Base-by-base conservation (phyloP, 2,797 vertebrate species). In the Epinephelus awoara region DNA sequence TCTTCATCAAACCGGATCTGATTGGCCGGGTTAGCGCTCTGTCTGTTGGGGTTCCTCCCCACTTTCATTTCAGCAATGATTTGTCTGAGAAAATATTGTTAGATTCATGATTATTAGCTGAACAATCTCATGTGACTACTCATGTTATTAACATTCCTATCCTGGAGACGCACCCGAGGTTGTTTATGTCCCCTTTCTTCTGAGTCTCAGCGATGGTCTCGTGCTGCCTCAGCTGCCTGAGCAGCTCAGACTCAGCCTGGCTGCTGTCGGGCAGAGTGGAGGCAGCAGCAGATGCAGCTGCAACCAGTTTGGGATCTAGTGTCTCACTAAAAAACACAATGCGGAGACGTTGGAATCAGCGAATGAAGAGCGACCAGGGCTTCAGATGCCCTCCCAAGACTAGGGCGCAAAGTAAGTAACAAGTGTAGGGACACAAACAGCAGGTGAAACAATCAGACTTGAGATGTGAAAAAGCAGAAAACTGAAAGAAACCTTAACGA, bases 61-160 rank as follows among this genome's bases (percentile, higher is more conserved):
- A 99, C 85, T 71, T 96, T 96, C 97, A 99, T 99, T 83, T 97
- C 92, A 61, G 96, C 93, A 70, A 99, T 95, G 65, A 99, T 92
- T 0, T 87, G 87, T 68, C 97, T 97, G 90, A 90, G 87, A 91
- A 84, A 27, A 76, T 5, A 79, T 40, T 5, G 7, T 59, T 52
- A n/a, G 10, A 59, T 74, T 47, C 1, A 52, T 44, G 21, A 55
- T 68, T 29, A 34, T 34, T 34, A 34, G 7, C 7, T 34, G 34
- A 34, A 8, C 0, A 34, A 34, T 34, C 34, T 34, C 34, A 34
- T 29, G 55, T 1, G 46, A 71, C 59, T 3, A 64, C 29, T 9
- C 9, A 29, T 6, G 0, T 3, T 8, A 5, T 12, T 27, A 52
- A 38, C 5, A 62, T 56, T 44, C 10, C n/a, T 11, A 47, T 19